Percentiles rank a stretch among this genome's conserved stretches.
Conservation (phyloP, 2,797 vertebrate genomes). For the Clarias laeviceps region DNA sequence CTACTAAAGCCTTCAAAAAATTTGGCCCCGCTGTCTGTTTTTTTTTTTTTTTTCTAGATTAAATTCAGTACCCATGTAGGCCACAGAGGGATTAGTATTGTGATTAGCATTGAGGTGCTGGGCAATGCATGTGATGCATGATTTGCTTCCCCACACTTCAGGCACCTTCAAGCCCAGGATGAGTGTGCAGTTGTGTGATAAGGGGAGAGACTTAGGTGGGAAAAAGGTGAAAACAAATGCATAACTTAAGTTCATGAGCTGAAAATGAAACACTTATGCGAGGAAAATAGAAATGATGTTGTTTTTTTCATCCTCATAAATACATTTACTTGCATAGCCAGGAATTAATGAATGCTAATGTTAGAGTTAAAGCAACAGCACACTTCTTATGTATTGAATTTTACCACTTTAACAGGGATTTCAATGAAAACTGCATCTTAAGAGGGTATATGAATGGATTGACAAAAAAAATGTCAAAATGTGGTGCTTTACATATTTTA, state of each 20-base stretch:
- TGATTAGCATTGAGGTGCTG: constrained; percentile 33
- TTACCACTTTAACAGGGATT: not conserved
- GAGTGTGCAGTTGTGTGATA: constrained; percentile 38
- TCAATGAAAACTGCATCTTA: too few relatives aligned
- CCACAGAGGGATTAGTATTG: constrained; percentile 32
- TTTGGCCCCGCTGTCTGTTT: constrained; percentile 10
- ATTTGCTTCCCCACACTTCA: constrained; percentile 29
- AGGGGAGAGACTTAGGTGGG: constrained; percentile 16
- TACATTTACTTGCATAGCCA: not conserved
- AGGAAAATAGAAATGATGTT: not conserved
- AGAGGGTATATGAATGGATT: too few relatives aligned
- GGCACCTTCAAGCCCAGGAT: constrained; percentile 15
- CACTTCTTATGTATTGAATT: too few relatives aligned
- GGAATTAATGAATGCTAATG: not conserved
- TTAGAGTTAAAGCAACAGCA: not conserved
- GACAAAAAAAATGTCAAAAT: too few relatives aligned
- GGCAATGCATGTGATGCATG: constrained; percentile 18
- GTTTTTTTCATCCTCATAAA: not conserved
- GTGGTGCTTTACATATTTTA: too few relatives aligned
- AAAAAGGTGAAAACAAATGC: constrained; percentile 21
- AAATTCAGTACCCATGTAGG: not conserved
- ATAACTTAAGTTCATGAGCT: constrained; percentile 19
- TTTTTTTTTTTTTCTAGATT: not conserved
- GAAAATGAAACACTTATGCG: constrained; percentile 3
- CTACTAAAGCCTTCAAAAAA: not conserved